Evolutionary conservation across 2,113 vertebrate species (phyloP).

Genomic region (Daboia siamensis): DNA sequence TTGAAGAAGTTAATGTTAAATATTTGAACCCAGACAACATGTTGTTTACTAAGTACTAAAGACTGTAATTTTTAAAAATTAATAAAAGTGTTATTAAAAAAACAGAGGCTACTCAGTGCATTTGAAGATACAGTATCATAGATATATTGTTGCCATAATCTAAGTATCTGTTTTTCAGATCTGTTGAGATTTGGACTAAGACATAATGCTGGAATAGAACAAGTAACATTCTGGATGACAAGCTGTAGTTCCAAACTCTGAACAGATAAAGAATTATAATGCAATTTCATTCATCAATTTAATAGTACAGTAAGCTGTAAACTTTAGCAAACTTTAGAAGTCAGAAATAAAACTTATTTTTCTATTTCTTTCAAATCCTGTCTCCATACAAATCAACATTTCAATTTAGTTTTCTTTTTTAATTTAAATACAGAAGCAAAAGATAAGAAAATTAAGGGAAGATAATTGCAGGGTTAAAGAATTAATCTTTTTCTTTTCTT

Average conservation of each 20-base stretch:
- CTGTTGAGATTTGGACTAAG: background rate
- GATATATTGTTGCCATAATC: background rate
- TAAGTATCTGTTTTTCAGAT: background rate
- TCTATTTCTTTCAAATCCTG: conserved; percentile 25
- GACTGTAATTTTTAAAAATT: no score
- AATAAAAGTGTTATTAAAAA: no score
- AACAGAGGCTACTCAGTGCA: background rate
- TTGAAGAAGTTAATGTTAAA: no score
- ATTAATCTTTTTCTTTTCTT: background rate
- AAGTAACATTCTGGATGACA: background rate
- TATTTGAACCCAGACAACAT: no score
- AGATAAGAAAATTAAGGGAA: background rate
- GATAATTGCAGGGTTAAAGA: background rate
- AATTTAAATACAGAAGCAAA: conserved; percentile 5
- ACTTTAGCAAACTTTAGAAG: background rate
- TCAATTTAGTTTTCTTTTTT: background rate
- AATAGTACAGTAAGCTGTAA: conserved; percentile 1
- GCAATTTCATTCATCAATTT: conserved; percentile 13
- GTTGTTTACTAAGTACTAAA: no score
- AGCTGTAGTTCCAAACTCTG: background rate
- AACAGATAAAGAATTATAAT: background rate
- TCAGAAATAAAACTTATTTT: conserved; percentile 4
- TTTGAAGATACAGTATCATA: background rate
- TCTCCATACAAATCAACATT: conserved; percentile 20
- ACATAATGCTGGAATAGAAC: background rate